Evolutionary conservation across 1,140 invertebrate genomes (phyloP).

Genomic region (Drosophila hydei): DNA sequence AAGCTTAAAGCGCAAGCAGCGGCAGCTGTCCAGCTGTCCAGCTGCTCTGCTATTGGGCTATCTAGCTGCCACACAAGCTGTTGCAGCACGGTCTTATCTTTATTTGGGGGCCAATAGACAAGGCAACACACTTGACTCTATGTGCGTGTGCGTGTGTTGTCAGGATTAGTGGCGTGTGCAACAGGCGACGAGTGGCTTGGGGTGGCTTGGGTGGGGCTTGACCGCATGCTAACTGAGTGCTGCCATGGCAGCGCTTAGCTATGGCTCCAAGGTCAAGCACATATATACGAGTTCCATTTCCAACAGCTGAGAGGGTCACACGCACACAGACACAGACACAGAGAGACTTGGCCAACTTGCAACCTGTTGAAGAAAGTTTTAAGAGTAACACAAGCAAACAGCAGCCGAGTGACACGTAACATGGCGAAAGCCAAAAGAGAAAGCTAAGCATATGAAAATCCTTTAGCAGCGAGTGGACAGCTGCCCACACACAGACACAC

Average conservation of each 20-base stretch:
- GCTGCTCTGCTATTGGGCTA: too few species aligned
- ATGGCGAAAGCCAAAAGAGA: slow-evolving; percentile 48
- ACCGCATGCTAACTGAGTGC: slow-evolving; percentile 44
- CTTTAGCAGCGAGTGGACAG: slow-evolving; percentile 29
- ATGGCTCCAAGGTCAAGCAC: slow-evolving; percentile 61
- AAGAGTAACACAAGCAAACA: slow-evolving; percentile 38
- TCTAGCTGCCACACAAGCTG: not conserved
- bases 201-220: slow-evolving; percentile 17
- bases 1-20: not conserved
- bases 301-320: slow-evolving; percentile 16
- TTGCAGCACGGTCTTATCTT: slow-evolving; percentile 3
- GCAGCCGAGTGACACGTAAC: slow-evolving; percentile 21
- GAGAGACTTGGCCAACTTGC: slow-evolving; percentile 17
- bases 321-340: not conserved
- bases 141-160: slow-evolving; percentile 11
- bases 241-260: slow-evolving; percentile 68
- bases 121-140: slow-evolving; percentile 11
- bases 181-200: slow-evolving; percentile 18
- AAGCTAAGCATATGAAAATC: slow-evolving; percentile 70
- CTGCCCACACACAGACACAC: not conserved
- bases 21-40: not conserved
- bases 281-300: slow-evolving; percentile 13
- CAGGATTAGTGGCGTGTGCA: slow-evolving; percentile 45
- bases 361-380: slow-evolving; percentile 71
- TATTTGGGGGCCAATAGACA: slow-evolving; percentile 13